Evolutionary conservation across 2,113 vertebrate species (phyloP), one percentile per base, ranked within the genome.

Genomic region (Spea multiplicata): DNA sequence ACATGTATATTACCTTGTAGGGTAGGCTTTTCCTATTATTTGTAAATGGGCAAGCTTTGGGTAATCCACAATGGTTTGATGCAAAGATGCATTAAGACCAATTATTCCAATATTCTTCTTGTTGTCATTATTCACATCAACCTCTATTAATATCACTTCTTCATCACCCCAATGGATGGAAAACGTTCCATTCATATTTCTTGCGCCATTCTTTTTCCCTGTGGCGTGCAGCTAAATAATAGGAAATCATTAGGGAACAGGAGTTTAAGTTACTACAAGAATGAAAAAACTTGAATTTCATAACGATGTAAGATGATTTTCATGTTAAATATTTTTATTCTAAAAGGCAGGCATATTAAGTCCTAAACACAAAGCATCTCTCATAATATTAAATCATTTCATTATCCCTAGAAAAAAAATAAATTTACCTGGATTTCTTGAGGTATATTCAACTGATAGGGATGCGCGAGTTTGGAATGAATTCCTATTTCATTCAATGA

Each of bases 1-100:
- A 30, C 30, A 30, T 30, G 30, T 66, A 57, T 67, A 48, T 74
- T 84, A 95, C 95, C 94, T 95, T 83, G 92, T 85, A 3, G 88
- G 83, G 50, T 90, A 86, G 65, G 88, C 48, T 84, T 92, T 94
- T 80, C 91, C 83, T 1, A 80, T 77, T 49, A 96, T 80, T 74
- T 87, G 87, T 48, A 95, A 74, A 30, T 85, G 81, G 49, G 91
- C 68, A 30, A 88, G 80, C 12, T 80, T 73, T 59, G 87, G 73
- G 3, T 71, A 69, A 17, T 83, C 76, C 59, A 94, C 65, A 52
- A 94, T 16, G 5, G 80, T 85, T 84, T 95, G 94, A n/a, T 78
- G 87, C 30, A 96, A 49, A 44, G 88, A 81, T 74, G 92, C 3
- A 2, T 70, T 87, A 73, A 89, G 44, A 5, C 78, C 75, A 9